A percentile compares a stretch with the other conserved stretches of the same genome.
phyloP scores from a whole-genome alignment of 2,797 vertebrate genomes.

The Rhabdomys pumilio region DNA sequence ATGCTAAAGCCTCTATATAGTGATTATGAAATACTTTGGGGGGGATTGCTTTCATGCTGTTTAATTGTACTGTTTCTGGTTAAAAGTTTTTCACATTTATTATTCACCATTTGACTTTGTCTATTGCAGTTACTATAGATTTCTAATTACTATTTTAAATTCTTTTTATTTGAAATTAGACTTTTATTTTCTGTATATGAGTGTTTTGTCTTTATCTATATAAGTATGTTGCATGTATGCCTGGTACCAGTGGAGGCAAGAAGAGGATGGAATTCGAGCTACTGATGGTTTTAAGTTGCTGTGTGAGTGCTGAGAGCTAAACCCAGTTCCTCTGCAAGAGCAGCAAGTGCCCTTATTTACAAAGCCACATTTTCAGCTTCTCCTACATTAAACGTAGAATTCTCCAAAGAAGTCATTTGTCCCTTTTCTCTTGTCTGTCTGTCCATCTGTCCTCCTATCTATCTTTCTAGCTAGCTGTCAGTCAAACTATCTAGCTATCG shows the following conservation, averaged over 20 bases:
- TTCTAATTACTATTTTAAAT: slow-evolving; percentile 9
- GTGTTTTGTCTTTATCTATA: not conserved
- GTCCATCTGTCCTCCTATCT: not conserved
- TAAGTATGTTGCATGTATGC: not conserved
- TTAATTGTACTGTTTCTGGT: not conserved
- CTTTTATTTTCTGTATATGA: not conserved
- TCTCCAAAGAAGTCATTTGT: not conserved
- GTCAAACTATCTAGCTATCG: not conserved
- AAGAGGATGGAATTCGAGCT: not conserved
- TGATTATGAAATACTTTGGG: slow-evolving; percentile 20
- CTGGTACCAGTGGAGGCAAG: not conserved
- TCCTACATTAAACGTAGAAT: not conserved
- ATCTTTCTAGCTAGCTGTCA: not conserved
- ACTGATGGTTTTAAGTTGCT: not conserved
- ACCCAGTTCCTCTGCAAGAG: not conserved
- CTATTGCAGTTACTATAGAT: not conserved
- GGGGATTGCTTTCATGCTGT: not conserved
- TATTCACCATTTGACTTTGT: not conserved
- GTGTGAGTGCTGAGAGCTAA: not conserved
- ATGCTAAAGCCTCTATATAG: not conserved
- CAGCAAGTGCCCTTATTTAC: not conserved
- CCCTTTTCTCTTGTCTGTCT: not conserved
- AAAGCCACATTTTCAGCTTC: not conserved
- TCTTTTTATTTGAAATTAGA: not conserved
- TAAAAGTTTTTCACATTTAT: slow-evolving; percentile 25